A percentile compares a stretch with the other conserved stretches of the same genome.
These are phyloP conservation scores for Aphis craccivora DNA, from an alignment of 1,140 invertebrate genomes.

Conservation along the genomic window DNA sequence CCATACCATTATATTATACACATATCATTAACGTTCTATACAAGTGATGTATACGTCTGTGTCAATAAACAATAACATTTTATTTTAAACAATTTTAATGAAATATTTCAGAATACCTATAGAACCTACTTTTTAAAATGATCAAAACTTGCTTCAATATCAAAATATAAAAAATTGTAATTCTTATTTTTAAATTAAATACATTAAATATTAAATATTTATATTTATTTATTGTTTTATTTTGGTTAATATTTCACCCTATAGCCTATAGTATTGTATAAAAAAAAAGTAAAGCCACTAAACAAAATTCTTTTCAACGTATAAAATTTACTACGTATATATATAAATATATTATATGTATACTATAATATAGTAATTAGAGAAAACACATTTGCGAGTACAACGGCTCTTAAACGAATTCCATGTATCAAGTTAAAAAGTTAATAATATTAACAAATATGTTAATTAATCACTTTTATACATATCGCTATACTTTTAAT, in stretches of 20 bases:
- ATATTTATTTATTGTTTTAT: too few relatives aligned
- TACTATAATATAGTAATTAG: too few relatives aligned
- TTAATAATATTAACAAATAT: background rate
- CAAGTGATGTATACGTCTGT: background rate
- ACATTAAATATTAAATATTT: too few relatives aligned
- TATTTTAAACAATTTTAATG: background rate
- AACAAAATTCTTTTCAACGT: background rate
- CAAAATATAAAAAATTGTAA: background rate
- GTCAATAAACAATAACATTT: background rate
- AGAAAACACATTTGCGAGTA: background rate
- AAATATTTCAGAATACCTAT: background rate
- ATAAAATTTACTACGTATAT: background rate
- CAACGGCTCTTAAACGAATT: background rate
- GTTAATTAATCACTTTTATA: constrained; percentile 14
- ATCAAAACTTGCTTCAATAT: too few relatives aligned
- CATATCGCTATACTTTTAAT: background rate
- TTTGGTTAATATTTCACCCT: too few relatives aligned
- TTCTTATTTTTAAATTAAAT: background rate
- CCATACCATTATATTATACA: background rate
- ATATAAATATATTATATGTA: too few relatives aligned
- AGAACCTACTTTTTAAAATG: background rate
- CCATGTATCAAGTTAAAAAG: background rate
- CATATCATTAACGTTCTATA: background rate
- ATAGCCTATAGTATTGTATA: too few relatives aligned
- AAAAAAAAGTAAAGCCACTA: background rate